Conservation (phyloP, 1,140 invertebrate species). For the Caenorhabditis brenneri region DNA sequence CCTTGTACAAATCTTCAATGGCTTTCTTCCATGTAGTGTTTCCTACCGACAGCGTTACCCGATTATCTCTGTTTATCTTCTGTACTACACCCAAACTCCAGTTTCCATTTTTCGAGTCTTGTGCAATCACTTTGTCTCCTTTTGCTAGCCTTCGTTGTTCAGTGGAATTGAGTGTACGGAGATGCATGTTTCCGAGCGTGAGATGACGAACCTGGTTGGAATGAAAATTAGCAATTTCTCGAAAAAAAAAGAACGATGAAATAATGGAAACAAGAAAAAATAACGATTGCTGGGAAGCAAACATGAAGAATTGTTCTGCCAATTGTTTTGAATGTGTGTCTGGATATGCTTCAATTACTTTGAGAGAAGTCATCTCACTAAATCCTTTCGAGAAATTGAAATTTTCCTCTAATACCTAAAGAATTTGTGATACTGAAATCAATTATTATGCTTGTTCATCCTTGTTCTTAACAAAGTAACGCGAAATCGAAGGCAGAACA, state of each 20-base stretch:
- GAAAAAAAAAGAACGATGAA: not conserved
- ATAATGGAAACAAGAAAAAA: not conserved
- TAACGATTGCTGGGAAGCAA: not conserved
- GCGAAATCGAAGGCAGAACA: too few relatives aligned
- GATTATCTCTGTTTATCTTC: not conserved
- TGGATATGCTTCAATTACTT: too few relatives aligned
- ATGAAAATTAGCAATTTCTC: too few relatives aligned
- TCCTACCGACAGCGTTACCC: not conserved
- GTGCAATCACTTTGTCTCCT: conserved; percentile 1
- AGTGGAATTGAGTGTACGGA: not conserved
- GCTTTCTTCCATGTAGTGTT: not conserved
- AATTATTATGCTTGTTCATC: too few relatives aligned
- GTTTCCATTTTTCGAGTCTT: not conserved
- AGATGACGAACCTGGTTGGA: not conserved
- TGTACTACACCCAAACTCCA: not conserved
- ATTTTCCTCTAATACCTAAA: too few relatives aligned
- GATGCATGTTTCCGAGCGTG: not conserved
- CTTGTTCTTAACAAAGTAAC: too few relatives aligned
- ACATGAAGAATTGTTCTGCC: too few relatives aligned
- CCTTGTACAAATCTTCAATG: conserved; percentile 10
- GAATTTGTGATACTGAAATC: too few relatives aligned
- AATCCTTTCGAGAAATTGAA: too few relatives aligned
- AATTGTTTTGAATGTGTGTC: too few relatives aligned
- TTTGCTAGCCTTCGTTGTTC: not conserved
- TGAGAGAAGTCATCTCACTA: too few relatives aligned